Evolutionary conservation across 2,888 invertebrate genomes (phyloP), one percentile per base, ranked within the genome.

Genomic region (Caenorhabditis sinica): DNA sequence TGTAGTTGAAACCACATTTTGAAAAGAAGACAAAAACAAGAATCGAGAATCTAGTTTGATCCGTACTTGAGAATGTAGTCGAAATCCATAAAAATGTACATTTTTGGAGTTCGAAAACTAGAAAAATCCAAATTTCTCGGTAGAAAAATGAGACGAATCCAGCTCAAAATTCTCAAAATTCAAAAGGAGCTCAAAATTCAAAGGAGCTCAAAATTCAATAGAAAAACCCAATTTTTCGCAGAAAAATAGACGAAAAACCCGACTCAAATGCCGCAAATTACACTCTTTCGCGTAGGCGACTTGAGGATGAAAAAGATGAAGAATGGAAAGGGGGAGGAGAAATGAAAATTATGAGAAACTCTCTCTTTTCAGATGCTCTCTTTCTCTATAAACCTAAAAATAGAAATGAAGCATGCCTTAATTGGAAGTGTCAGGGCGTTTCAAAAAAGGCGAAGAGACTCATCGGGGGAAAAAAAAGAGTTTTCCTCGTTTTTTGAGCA

Each of bases 351-450:
- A 40, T 28, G 56, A 20, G 56, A 71, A 49, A 73, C 60, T 51
- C 51, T 33, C 33, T 33, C 33, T 33, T n/a, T n/a, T n/a, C n/a
- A n/a, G n/a, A n/a, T n/a, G n/a, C 33, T 33, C 63, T 61, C n/a
- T 33, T 36, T 51, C 61, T 61, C 49, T 51, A 60, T 9, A 43
- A 4, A 11, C 13, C 65, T 74, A 74, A 40, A 74, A 74, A 74
- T 74, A 74, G 74, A 65, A 40, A 56, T 58, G 56, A 40, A 56
- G 74, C 51, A 63, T 49, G 36, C 63, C 53, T 65, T 74, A 74
- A 74, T 74, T 74, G 74, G 74, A 74, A 65, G 65, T 74, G 65
- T 53, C 74, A 74, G 74, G 30, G 71, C 71, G 45, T 58, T 72
- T 43, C 43, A 45, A 45, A 45, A n/a, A 45, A 13, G 45, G 17